Evolutionary conservation across 1,140 invertebrate genomes (phyloP), one percentile per base, ranked within the genome.

Genomic region (Dendrolimus punctatus): DNA sequence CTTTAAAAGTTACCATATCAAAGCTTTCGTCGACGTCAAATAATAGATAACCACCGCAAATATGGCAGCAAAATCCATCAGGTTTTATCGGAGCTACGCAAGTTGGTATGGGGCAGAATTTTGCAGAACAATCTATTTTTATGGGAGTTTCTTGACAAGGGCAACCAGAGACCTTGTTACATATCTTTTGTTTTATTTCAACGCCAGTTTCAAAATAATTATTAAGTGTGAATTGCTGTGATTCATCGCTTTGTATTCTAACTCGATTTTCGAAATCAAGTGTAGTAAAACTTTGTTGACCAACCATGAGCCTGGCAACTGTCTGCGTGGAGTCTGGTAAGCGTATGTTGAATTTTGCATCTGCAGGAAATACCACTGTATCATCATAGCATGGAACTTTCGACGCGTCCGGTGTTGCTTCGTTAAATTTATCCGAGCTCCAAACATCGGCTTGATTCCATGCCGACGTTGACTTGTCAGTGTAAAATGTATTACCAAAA

Each of bases 331-430:
- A 6, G 44, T 71, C 60, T 43, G 79, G 79, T 42, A 80, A 43
- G 5, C 43, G n/a, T 4, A 80, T 49, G 8, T 64, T 71, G 37
- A 68, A 73, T 46, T 70, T 63, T 9, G 62, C 55, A 42, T 70
- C 48, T 6, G 39, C 39, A 1, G 80, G 73, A 47, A 85, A 76
- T 39, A 66, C 65, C 1, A 79, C 82, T 5, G 53, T 51, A 47
- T 85, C 82, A 49, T 81, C 73, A 9, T 60, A 73, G 57, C 82
- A 85, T 0, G 82, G 82, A 6, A 85, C 46, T 62, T 74, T 74
- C 42, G 82, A 73, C 4, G 76, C 66, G 53, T 85, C 82, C 4
- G 82, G 82, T 38, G 82, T 85, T 2, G 80, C 82, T 55, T 76
- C 66, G 46, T 82, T 85, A 50, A 82, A 81, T 54, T 54, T 77